Conservation (phyloP, 2,113 vertebrate genomes). For the Hepsetus odoe region DNA sequence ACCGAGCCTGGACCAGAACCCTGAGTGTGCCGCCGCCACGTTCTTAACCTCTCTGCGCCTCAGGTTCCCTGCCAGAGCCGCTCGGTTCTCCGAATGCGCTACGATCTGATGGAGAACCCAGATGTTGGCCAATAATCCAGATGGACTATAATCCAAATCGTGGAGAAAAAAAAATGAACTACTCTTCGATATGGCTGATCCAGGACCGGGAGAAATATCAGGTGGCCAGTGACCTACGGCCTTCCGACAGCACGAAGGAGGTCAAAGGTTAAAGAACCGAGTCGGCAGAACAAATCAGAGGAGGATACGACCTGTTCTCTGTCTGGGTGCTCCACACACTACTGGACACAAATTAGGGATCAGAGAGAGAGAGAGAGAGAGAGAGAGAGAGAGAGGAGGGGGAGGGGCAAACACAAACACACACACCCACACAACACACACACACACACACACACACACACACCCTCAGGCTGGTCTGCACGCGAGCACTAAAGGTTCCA, state of each 20-base stretch:
- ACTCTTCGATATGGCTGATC: too few species aligned
- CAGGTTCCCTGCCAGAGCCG: not conserved
- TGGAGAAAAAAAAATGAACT: too few species aligned
- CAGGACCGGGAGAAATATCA: too few species aligned
- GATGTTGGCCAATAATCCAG: not conserved
- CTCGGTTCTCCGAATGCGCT: not conserved
- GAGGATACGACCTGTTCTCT: constrained; percentile 22
- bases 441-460: too few species aligned
- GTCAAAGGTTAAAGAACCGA: constrained; percentile 6
- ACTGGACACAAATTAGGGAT: constrained; percentile 40
- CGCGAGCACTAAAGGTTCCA: constrained; percentile 61
- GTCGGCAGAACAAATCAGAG: constrained; percentile 11
- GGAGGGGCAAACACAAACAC: too few species aligned
- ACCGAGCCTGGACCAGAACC: not conserved
- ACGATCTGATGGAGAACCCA: not conserved
- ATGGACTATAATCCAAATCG: constrained; percentile 4
- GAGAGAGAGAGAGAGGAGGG: not conserved
- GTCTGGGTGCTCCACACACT: constrained; percentile 18
- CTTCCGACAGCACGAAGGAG: not conserved
- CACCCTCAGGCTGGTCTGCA: too few species aligned
- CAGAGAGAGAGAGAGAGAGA: constrained; percentile 5
- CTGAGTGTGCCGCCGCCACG: not conserved
- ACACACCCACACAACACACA: too few species aligned
- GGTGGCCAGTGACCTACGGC: too few species aligned
- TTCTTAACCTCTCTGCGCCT: not conserved